A percentile compares a stretch with the other conserved stretches of the same genome.
Conservation (phyloP, 2,888 invertebrate species). For the Spisula subtruncata region DNA sequence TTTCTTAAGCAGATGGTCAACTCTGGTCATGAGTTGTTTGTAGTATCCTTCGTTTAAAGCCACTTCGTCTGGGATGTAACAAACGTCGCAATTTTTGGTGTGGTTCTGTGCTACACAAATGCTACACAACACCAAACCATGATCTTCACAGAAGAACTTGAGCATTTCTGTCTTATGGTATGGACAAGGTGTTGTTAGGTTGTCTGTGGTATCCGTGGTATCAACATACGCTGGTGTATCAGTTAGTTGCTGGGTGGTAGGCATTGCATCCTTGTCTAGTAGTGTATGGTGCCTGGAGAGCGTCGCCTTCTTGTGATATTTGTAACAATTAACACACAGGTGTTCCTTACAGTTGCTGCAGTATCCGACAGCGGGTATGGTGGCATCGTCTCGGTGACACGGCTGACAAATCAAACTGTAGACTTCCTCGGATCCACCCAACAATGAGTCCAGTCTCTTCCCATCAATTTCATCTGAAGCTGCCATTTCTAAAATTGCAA, state of each 20-base stretch:
- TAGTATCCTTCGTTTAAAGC: background rate
- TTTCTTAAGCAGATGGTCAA: background rate
- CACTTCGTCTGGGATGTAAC: background rate
- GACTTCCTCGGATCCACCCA: conserved; percentile 9
- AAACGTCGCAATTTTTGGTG: background rate
- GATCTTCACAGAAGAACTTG: background rate
- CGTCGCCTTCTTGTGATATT: background rate
- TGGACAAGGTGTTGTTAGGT: background rate
- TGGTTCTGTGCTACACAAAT: conserved; percentile 13
- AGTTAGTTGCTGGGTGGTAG: background rate
- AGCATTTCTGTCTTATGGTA: background rate
- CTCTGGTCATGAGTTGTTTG: background rate
- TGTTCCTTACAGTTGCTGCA: conserved; percentile 32
- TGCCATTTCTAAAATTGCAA: no score
- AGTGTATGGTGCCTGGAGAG: conserved; percentile 8
- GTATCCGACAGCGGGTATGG: conserved; percentile 11
- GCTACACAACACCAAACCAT: background rate
- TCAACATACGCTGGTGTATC: background rate
- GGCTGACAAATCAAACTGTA: background rate
- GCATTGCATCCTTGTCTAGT: conserved; percentile 30
- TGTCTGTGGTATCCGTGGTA: background rate
- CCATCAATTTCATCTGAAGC: no score
- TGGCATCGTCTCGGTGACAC: background rate
- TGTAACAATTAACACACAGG: conserved; percentile 2
- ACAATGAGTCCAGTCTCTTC: no score